Conservation (phyloP, 2,113 vertebrate genomes). For the Bos javanicus region DNA sequence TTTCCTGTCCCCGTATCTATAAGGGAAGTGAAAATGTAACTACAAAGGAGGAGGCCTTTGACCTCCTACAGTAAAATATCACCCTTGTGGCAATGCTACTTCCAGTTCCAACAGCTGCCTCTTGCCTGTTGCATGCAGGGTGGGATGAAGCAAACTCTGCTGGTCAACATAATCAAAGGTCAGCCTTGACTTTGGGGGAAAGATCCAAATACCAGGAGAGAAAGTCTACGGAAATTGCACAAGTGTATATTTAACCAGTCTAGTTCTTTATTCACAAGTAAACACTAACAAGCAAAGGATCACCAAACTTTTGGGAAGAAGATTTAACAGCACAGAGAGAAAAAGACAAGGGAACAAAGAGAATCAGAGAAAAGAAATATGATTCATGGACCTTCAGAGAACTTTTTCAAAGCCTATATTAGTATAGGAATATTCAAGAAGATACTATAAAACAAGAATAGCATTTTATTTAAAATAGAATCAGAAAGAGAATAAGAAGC, state of each 20-base stretch:
- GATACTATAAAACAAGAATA: neutral
- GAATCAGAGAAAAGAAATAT: neutral
- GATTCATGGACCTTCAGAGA: neutral
- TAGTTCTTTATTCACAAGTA: neutral
- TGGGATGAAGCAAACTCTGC: too few species aligned
- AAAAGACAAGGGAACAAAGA: neutral
- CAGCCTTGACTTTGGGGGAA: neutral
- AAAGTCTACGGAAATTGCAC: neutral
- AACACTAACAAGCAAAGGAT: neutral
- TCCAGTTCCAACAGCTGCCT: neutral
- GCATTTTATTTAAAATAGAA: neutral
- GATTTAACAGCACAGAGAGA: neutral
- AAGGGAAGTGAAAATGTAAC: neutral
- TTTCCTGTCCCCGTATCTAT: fast-evolving
- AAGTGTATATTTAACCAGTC: neutral
- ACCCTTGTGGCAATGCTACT: neutral
- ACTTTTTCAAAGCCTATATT: neutral
- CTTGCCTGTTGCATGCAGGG: neutral
- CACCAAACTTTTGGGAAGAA: neutral
- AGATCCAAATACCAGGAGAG: neutral
- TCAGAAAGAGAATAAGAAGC: neutral
- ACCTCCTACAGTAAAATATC: neutral
- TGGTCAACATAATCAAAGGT: neutral
- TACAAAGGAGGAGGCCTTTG: neutral
- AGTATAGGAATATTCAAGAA: neutral